A percentile compares a stretch with the other conserved stretches of the same genome.
These are phyloP conservation scores for Scortum barcoo DNA, from an alignment of 2,113 vertebrate genomes.

Conservation along the genomic window DNA sequence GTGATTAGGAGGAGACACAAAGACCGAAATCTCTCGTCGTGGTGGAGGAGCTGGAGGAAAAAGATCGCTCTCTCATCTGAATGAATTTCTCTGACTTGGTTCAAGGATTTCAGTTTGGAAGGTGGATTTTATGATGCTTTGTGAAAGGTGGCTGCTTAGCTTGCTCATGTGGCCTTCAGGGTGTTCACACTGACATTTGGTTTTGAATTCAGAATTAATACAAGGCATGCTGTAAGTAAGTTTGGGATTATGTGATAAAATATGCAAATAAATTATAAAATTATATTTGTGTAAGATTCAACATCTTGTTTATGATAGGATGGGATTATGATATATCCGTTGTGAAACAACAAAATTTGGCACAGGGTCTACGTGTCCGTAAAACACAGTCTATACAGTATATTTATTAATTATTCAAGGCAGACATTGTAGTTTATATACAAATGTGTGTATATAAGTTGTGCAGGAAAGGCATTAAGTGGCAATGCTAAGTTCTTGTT, in stretches of 20 bases:
- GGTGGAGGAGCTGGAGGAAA: conserved; percentile 28
- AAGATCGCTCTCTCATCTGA: conserved; percentile 17
- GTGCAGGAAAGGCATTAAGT: too few species aligned
- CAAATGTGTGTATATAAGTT: too few species aligned
- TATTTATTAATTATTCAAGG: neutral
- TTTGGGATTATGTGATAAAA: neutral
- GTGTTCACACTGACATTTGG: neutral
- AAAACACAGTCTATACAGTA: neutral
- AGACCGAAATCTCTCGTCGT: conserved; percentile 48
- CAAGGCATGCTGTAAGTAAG: too few species aligned
- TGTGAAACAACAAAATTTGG: neutral
- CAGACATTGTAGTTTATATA: neutral
- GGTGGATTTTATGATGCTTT: conserved; percentile 4
- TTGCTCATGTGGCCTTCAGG: neutral
- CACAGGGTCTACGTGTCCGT: too few species aligned
- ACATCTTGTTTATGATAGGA: neutral
- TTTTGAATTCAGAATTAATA: neutral
- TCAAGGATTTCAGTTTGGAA: conserved; percentile 10
- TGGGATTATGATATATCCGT: neutral
- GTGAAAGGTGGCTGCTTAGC: neutral
- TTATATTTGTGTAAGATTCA: neutral
- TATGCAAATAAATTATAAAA: neutral
- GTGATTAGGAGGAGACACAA: conserved; percentile 66
- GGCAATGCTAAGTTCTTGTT: too few species aligned
- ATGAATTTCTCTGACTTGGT: conserved; percentile 8